Conservation (phyloP, 2,113 vertebrate genomes). For the Zingel zingel region DNA sequence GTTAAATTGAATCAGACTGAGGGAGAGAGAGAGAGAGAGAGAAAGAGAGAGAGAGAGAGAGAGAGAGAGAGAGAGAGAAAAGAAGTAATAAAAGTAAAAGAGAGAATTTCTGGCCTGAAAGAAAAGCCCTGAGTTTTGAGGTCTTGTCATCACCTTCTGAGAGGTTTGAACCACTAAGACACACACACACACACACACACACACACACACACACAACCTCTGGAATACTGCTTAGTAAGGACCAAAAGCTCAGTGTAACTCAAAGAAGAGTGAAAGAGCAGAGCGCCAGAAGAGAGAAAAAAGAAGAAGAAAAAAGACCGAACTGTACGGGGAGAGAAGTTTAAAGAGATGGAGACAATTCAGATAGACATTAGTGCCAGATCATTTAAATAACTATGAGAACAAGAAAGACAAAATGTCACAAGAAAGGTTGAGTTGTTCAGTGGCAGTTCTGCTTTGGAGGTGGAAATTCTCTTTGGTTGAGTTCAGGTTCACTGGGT, state of each 20-base stretch:
- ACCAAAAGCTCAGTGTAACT: conserved; percentile 40
- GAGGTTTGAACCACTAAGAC: conserved; percentile 61
- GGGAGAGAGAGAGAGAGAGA: not conserved
- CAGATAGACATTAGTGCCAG: not conserved
- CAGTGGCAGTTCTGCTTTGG: not conserved
- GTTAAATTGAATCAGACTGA: conserved; percentile 28
- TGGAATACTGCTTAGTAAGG: conserved; percentile 76
- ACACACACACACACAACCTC: conserved; percentile 43
- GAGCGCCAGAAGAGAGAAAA: not conserved
- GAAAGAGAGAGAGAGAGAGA: not conserved
- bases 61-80: conserved; percentile 39
- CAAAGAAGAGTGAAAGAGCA: conserved; percentile 25
- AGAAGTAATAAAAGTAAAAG: conserved; percentile 59
- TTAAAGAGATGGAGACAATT: conserved; percentile 22
- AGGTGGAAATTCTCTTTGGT: not conserved
- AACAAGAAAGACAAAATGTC: not conserved
- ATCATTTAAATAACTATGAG: not conserved
- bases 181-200: conserved; percentile 46
- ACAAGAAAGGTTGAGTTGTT: not conserved
- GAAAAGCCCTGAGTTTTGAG: conserved; percentile 65
- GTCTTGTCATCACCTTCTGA: conserved; percentile 77
- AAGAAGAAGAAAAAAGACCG: not conserved
- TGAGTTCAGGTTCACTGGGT: not conserved
- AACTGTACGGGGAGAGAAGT: not conserved
- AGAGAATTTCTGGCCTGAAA: conserved; percentile 66